Percentiles rank a stretch among this genome's conserved stretches.
phyloP scores from a whole-genome alignment of 2,113 vertebrate genomes.

The Lepisosteus osseus region DNA sequence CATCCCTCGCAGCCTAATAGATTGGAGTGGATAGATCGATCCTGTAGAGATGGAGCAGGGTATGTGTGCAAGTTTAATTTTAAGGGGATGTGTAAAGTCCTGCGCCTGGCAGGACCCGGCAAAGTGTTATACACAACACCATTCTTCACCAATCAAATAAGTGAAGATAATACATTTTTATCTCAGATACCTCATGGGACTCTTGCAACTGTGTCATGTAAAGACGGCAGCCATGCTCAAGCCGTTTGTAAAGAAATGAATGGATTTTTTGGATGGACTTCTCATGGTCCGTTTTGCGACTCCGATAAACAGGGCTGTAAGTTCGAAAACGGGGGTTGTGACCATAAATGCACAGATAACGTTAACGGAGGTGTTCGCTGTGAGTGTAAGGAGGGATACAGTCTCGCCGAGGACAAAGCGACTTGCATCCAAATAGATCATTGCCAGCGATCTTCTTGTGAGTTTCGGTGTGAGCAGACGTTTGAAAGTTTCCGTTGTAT shows the following conservation, averaged over 20 bases:
- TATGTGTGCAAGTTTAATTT: conserved; percentile 62
- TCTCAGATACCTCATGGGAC: conserved; percentile 51
- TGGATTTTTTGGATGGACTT: conserved; percentile 39
- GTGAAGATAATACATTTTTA: conserved; percentile 19
- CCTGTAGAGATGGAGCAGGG: conserved; percentile 35
- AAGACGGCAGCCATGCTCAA: not conserved
- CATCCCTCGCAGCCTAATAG: conserved; percentile 3
- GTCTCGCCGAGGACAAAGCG: conserved; percentile 41
- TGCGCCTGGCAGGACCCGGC: conserved; percentile 40
- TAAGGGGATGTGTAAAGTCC: conserved; percentile 57
- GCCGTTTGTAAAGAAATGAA: conserved; percentile 7
- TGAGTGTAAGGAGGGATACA: conserved; percentile 49
- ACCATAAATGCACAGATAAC: conserved; percentile 42
- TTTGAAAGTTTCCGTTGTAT: conserved; percentile 39
- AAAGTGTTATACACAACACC: conserved; percentile 48
- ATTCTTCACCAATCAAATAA: conserved; percentile 40
- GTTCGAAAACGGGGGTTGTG: conserved; percentile 53
- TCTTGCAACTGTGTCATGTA: conserved; percentile 40
- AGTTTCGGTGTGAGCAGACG: conserved; percentile 39
- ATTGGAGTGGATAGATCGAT: conserved; percentile 45
- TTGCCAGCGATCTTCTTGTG: conserved; percentile 45
- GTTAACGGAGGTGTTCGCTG: conserved; percentile 30
- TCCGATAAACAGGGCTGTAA: conserved; percentile 30
- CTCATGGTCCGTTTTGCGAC: conserved; percentile 50
- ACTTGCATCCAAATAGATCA: conserved; percentile 38